Base-by-base conservation (phyloP, 2,113 vertebrate genomes). In the Eolophus roseicapilla region DNA sequence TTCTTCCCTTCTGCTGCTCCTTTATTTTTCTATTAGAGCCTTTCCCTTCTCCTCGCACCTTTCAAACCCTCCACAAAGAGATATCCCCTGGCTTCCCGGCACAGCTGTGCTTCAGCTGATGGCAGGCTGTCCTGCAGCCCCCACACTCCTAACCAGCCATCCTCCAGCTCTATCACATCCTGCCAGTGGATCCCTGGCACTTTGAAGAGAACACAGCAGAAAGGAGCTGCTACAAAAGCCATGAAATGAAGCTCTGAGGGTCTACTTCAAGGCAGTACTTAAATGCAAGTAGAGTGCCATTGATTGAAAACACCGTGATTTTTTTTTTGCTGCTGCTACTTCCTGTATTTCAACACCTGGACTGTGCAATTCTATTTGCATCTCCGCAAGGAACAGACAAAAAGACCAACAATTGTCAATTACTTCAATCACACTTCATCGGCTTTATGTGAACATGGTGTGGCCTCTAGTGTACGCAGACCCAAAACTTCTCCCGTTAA, bases 251-350 rank as follows among this genome's bases (percentile, higher is more conserved):
- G 9, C 29, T 85, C 91, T 9, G 13, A 89, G 18, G 37, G 64
- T 47, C 73, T 71, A 23, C 50, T 82, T 81, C 77, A 84, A 53
- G 69, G 64, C 31, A 67, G 7, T 17, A 28, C 41, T 44, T 70
- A 69, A 20, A 1, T 59, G 57, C 78, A 82, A 71, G 46, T 39
- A 85, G 64, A 85, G n/a, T 18, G 7, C 8, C 43, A 31, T 0
- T 12, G 15, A 60, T 53, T 55, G 53, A 50, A 59, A 86, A 87
- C 4, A 47, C 28, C 0, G 0, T 13, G 19, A 18, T 31, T 65
- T 65, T 75, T 65, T 75, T 41, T 28, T 63, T 63, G 47, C 24
- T 82, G 71, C 62, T 79, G 57, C 59, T 73, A 24, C 39, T 90
- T 88, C 53, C 46, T 13, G 0, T 19, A 80, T 78, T 67, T 71